Percentiles rank a stretch among this genome's conserved stretches.
phyloP scores from a whole-genome alignment of 2,888 invertebrate genomes.

The Chymomyza amoena region DNA sequence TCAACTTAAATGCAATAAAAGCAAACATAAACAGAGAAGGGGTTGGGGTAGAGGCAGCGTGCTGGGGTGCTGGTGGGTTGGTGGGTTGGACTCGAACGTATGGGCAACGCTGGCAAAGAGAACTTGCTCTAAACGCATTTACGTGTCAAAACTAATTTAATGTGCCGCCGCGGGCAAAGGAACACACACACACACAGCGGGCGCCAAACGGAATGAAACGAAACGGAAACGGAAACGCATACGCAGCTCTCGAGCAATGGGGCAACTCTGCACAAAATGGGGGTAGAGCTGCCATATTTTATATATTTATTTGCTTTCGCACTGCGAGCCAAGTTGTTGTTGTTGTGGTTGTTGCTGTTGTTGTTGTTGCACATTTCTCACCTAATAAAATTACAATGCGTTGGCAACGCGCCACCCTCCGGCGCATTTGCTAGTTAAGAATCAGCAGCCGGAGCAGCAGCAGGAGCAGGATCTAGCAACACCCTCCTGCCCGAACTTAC shows the following conservation, averaged over 20 bases:
- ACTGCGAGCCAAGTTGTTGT: conserved; percentile 4
- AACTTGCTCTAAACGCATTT: conserved; percentile 66
- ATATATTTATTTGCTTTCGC: conserved; percentile 52
- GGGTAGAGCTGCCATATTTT: conserved; percentile 54
- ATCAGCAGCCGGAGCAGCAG: neutral
- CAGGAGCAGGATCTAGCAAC: neutral
- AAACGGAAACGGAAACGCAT: conserved; percentile 60
- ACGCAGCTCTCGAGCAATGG: conserved; percentile 30
- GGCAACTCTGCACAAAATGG: neutral
- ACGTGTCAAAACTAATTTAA: conserved; percentile 74
- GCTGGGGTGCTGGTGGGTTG: too few relatives aligned
- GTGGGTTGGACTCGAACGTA: neutral
- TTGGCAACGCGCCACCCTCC: conserved; percentile 28
- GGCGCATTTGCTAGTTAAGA: conserved; percentile 7
- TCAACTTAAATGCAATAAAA: neutral
- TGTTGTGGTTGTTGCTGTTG: conserved; percentile 17
- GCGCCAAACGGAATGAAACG: neutral
- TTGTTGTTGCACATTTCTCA: conserved; percentile 55
- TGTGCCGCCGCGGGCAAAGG: conserved; percentile 31
- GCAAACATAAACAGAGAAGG: neutral
- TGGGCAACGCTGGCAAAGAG: conserved; percentile 8
- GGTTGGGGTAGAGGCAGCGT: neutral
- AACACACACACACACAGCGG: conserved; percentile 4
- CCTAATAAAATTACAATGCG: conserved; percentile 71
- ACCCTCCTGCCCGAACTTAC: conserved; percentile 11